Conservation (phyloP, 2,888 invertebrate genomes). For the Euzophera pinguis region DNA sequence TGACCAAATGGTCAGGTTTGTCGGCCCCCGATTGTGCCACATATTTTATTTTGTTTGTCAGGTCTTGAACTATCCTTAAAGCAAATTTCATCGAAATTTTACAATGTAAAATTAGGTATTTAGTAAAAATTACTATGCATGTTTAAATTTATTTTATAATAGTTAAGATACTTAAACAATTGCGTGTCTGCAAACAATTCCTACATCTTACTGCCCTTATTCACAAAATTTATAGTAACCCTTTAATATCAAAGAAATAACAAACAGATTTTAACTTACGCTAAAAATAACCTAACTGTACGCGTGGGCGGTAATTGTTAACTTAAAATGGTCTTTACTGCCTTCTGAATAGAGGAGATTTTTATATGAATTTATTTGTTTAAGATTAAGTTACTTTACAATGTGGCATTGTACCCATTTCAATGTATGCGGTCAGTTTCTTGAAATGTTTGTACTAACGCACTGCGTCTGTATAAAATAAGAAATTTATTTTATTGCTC, state of each 20-base stretch:
- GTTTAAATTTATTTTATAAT: no score
- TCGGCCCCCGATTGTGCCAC: no score
- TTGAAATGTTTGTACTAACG: conserved; percentile 16
- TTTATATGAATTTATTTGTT: neutral
- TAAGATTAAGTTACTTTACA: conserved; percentile 21
- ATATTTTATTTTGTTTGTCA: no score
- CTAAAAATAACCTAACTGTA: conserved; percentile 7
- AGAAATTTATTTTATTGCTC: neutral
- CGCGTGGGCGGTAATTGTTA: neutral
- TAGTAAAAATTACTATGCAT: no score
- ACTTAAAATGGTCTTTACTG: neutral
- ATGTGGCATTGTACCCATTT: conserved; percentile 17
- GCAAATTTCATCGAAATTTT: no score
- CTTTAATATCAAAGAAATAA: conserved; percentile 5
- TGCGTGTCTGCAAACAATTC: no score
- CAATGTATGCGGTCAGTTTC: conserved; percentile 22
- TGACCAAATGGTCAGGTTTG: no score
- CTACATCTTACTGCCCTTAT: neutral
- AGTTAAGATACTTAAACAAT: no score
- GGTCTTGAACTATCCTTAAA: no score
- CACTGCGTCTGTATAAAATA: neutral
- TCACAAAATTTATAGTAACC: neutral
- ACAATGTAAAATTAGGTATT: no score
- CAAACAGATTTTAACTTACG: conserved; percentile 6
- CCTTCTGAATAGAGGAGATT: neutral